Evolutionary conservation across 2,888 invertebrate species (phyloP), one percentile per base, ranked within the genome.

Genomic region (Neoascia interrupta): DNA sequence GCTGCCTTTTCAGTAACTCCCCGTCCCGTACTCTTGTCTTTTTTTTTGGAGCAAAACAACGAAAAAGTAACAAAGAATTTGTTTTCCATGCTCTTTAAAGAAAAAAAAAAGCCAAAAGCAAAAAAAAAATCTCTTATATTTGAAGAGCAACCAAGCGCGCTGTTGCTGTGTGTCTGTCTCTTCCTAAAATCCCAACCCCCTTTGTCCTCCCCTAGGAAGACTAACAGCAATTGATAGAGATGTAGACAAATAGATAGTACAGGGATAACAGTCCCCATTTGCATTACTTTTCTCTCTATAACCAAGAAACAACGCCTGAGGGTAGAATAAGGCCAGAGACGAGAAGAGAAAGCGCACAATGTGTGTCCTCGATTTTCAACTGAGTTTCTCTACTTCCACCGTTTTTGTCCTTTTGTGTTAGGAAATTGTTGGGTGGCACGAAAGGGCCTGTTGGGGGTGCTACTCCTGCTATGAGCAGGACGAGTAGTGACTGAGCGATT

Each of bases 161-260:
- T 70, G 70, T 70, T 70, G 70, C 70, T 70, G 61, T 70, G 49
- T 69, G 53, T 28, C 45, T 28, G 68, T 1, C 43, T 61, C 26
- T 28, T 53, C 51, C 13, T 43, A 31, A 31, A 31, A 31, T 6
- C 11, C 16, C 19, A 19, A 60, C 23, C 47, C 47, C 36, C 13
- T 16, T 3, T n/a, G 3, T 16, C 53, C 21, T n/a, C 45, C 45
- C 37, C 28, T 41, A 56, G 66, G 60, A 60, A 51, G 69, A 43
- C 60, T 43, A 70, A 70, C 69, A 70, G 60, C 70, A 70, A 70
- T 70, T 70, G 70, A 70, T 70, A 54, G 53, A 70, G 70, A 70
- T 70, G 70, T 70, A 70, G 70, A 61, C 61, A 70, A 70, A 70
- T 70, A 70, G 70, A 70, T 70, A 70, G 70, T 70, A 70, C 70